Evolutionary conservation across 2,113 vertebrate genomes (phyloP).

Genomic region (Otocyon megalotis): DNA sequence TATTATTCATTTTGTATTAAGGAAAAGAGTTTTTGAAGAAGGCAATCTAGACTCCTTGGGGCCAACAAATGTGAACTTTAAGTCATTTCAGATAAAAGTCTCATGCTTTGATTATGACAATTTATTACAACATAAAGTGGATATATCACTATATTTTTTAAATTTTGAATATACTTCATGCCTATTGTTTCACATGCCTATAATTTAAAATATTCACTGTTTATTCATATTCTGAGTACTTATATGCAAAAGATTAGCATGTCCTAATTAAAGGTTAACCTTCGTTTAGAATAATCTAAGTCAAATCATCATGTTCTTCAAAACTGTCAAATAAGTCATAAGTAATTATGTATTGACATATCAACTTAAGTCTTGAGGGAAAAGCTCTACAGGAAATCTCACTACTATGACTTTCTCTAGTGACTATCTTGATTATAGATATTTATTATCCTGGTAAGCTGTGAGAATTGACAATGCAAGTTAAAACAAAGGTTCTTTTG

Average conservation of each 20-base stretch:
- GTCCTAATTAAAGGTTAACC: neutral
- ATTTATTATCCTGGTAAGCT: constrained; percentile 6
- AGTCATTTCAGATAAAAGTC: constrained; percentile 10
- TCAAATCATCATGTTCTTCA: neutral
- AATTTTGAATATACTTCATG: constrained; percentile 31
- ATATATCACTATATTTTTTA: neutral
- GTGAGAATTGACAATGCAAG: neutral
- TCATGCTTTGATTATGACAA: neutral
- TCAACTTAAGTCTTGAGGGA: neutral
- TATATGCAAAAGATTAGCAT: neutral
- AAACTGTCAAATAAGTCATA: constrained; percentile 1
- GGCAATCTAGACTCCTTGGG: neutral
- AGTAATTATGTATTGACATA: neutral
- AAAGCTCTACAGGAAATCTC: neutral
- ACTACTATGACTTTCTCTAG: neutral
- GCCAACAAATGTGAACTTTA: neutral
- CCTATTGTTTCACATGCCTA: neutral
- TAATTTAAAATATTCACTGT: neutral
- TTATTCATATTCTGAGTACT: neutral
- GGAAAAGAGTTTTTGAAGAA: neutral
- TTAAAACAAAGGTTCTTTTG: constrained; percentile 1
- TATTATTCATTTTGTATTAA: neutral
- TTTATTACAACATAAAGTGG: constrained; percentile 32
- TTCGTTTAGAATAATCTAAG: neutral
- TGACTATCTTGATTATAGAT: constrained; percentile 21